Percentiles rank a stretch among this genome's conserved stretches.
These are phyloP conservation scores for Porites australiensis DNA, from an alignment of 64 coral and sea anemone species.

Conservation along the genomic window DNA sequence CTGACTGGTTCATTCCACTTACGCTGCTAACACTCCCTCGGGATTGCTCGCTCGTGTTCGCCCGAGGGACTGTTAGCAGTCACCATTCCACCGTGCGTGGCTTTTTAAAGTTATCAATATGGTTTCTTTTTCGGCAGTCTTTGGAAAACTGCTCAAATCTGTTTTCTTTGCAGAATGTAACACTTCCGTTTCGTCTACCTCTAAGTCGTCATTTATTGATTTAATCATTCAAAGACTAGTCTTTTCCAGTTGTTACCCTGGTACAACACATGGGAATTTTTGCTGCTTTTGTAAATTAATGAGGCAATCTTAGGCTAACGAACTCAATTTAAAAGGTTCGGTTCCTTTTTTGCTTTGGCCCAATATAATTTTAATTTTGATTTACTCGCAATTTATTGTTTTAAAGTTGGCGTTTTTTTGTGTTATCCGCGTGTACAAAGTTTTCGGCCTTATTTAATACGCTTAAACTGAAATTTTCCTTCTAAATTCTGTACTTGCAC, in stretches of 20 bases:
- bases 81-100: no score
- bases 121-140: neutral
- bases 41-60: no score
- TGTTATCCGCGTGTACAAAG: conserved; percentile 31
- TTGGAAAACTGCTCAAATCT: neutral
- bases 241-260: neutral
- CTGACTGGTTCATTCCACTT: neutral
- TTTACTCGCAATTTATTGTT: neutral
- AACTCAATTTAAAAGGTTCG: no score
- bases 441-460: neutral
- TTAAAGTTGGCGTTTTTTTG: neutral
- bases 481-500: no score
- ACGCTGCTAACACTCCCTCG: neutral
- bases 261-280: no score
- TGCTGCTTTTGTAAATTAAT: neutral
- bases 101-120: neutral
- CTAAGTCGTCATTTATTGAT: neutral
- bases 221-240: neutral
- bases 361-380: neutral
- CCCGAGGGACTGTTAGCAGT: no score
- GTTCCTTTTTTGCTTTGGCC: neutral
- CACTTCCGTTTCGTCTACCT: neutral
- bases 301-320: neutral
- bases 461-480: no score
- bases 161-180: neutral